Base-by-base conservation (phyloP, 2,888 invertebrate genomes). In the Erebia aethiops region DNA sequence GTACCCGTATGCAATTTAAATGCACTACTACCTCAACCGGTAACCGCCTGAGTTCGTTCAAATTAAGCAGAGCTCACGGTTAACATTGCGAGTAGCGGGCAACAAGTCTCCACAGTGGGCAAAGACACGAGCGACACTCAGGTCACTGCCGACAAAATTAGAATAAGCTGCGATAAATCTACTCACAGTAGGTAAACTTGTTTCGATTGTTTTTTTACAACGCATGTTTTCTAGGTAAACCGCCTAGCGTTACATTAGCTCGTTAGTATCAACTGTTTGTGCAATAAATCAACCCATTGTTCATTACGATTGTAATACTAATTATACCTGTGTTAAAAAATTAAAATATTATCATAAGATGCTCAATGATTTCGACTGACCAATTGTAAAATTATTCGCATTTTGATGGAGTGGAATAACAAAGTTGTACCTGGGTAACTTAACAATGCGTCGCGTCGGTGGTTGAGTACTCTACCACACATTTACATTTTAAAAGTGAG, bases 311-410 rank as follows among this genome's bases (percentile, higher is more conserved):
- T 84, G 84, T 81, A 77, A 35, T 58, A 41, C 41, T 18, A 18
- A 76, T 35, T 80, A 80, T 78, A 54, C 54, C 54, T 54, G 16
- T 11, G 79, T 83, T 81, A 81, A 80, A 81, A n/a, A 80, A 78
- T 83, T 81, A 81, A 80, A 81, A 80, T 79, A 84, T 84, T 82
- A 84, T 84, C 16, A 57, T 54, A 18, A 84, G 89, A 84, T 90
- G 92, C 92, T 93, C 92, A 92, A 92, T 88, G 86, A 88, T 91
- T 91, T 91, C 89, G 91, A 92, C 92, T 91, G 92, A 92, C 91
- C 91, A 91, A 91, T 87, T 91, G 84, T 89, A 88, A 87, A 85
- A 87, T 77, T 80, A 87, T 77, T 77, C 77, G 74, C 77, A 76
- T 77, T 78, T 75, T 75, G 76, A 80, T 83, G 81, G 81, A 67